phyloP scores from a whole-genome alignment of 2,888 invertebrate species.

The Drosophila affinis region DNA sequence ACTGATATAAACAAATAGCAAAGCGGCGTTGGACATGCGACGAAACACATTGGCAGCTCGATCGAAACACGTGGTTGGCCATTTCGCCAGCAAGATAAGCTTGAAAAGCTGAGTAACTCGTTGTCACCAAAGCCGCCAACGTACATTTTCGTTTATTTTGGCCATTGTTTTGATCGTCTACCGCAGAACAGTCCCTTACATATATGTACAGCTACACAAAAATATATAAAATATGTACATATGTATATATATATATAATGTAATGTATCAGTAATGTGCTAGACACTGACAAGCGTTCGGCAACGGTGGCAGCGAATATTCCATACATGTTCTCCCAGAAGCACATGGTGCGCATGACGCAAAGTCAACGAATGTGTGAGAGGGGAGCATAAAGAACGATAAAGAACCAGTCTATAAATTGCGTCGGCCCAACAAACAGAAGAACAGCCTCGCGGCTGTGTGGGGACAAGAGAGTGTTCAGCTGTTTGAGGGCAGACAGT shows the following conservation, averaged over 20 bases:
- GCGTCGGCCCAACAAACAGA: conserved; percentile 22
- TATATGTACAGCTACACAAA: neutral
- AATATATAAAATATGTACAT: neutral
- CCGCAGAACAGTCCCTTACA: conserved; percentile 18
- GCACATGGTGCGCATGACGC: conserved; percentile 82
- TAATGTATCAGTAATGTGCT: neutral
- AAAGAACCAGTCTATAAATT: conserved; percentile 51
- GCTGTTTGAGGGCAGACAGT: conserved; percentile 29
- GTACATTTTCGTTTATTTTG: conserved; percentile 33
- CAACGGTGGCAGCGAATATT: neutral
- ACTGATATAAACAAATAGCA: conserved; percentile 37
- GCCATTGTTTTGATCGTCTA: conserved; percentile 65
- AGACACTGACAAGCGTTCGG: neutral
- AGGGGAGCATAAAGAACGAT: conserved; percentile 31
- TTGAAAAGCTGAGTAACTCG: conserved; percentile 10
- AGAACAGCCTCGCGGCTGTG: conserved; percentile 10
- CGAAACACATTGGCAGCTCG: conserved; percentile 16
- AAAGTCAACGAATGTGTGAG: conserved; percentile 32
- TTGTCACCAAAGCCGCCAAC: neutral
- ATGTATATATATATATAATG: neutral
- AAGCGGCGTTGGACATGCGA: conserved; percentile 3
- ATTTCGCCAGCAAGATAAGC: conserved; percentile 33
- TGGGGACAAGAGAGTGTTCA: conserved; percentile 32
- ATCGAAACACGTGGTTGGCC: conserved; percentile 50
- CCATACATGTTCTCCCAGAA: conserved; percentile 37